Conservation (phyloP, 2,113 vertebrate genomes). For the Spea multiplicata region DNA sequence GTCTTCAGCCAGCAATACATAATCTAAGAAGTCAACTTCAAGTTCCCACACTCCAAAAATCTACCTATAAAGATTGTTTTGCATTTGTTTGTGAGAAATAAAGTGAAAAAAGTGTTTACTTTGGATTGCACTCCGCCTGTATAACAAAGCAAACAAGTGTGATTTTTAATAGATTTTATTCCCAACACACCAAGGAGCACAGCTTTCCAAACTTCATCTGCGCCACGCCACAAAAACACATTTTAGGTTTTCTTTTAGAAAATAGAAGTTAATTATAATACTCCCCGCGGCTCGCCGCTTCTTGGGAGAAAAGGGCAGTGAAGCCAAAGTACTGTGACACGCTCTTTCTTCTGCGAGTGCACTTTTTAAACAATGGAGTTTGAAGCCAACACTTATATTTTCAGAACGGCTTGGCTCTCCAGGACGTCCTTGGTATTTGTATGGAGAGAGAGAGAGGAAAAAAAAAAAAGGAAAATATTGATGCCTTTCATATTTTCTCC, state of each 20-base stretch:
- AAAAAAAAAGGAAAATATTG: not conserved
- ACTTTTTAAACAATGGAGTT: not conserved
- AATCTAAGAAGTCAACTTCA: too few relatives aligned
- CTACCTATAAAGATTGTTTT: not conserved
- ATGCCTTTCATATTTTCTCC: not conserved
- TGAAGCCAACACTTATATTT: constrained; percentile 9
- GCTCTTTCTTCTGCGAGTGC: not conserved
- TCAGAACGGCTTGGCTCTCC: not conserved
- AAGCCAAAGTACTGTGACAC: too few relatives aligned
- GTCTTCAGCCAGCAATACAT: too few relatives aligned
- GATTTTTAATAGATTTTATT: not conserved
- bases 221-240: not conserved
- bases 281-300: not conserved
- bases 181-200: not conserved
- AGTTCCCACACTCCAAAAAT: not conserved
- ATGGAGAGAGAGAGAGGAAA: not conserved
- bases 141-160: constrained; percentile 1
- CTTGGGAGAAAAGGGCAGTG: not conserved
- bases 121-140: not conserved
- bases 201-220: not conserved
- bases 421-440: not conserved
- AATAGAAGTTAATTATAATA: constrained; percentile 1
- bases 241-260: not conserved
- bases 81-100: constrained; percentile 1
- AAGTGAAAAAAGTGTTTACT: not conserved